Percentiles rank a stretch among this genome's conserved stretches.
phyloP scores from a whole-genome alignment of 2,888 invertebrate species.

The Epistrophella euchroma region DNA sequence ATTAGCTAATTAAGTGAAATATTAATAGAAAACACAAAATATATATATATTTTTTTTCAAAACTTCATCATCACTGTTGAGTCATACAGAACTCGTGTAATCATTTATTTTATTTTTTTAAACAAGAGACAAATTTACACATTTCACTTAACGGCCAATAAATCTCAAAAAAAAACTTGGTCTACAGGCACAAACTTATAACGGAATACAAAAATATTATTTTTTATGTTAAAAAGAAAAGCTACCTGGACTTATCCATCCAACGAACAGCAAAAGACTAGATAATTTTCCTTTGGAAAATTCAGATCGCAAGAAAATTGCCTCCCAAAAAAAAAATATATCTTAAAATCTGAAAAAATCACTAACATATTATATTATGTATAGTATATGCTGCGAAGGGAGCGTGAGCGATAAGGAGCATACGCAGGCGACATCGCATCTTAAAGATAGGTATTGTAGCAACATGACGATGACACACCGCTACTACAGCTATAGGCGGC shows the following conservation, averaged over 20 bases:
- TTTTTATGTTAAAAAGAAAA: neutral
- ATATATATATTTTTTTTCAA: conserved; percentile 29
- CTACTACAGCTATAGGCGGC: neutral
- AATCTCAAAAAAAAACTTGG: conserved; percentile 52
- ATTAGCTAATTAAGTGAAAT: conserved; percentile 50
- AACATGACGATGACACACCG: conserved; percentile 34
- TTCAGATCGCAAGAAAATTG: conserved; percentile 49
- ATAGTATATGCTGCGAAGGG: conserved; percentile 35
- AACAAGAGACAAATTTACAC: conserved; percentile 40
- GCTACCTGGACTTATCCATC: conserved; percentile 74
- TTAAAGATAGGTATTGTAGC: conserved; percentile 48
- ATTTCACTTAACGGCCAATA: conserved; percentile 60
- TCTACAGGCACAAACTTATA: neutral
- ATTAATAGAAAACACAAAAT: conserved; percentile 49
- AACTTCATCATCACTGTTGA: conserved; percentile 51
- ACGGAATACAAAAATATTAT: conserved; percentile 6
- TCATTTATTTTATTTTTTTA: conserved; percentile 15
- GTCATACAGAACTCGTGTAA: conserved; percentile 39
- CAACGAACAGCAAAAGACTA: conserved; percentile 69
- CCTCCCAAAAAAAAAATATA: conserved; percentile 35
- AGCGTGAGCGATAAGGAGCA: conserved; percentile 56
- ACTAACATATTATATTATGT: neutral
- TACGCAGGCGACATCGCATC: conserved; percentile 50
- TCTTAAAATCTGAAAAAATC: conserved; percentile 34
- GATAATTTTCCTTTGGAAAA: conserved; percentile 51